Base-by-base conservation (phyloP, 2,888 invertebrate species). In the Idaea dimidiata region DNA sequence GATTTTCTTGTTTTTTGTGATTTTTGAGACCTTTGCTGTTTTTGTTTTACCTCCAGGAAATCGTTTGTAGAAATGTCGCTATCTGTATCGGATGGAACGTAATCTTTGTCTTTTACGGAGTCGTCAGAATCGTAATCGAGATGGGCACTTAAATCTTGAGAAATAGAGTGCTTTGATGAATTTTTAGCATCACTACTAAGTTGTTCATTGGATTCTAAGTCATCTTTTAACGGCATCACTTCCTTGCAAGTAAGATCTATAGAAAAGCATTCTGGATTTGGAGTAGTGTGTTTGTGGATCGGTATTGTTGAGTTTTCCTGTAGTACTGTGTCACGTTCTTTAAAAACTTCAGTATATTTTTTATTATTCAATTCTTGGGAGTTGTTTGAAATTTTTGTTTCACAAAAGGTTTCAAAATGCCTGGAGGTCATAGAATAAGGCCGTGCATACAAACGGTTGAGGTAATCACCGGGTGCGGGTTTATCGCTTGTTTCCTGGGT, bases 41-140 rank as follows among this genome's bases (percentile, higher is more conserved):
- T 58, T 62, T 16, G 57, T 57, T 16, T 56, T 53, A 53, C 57
- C 43, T 56, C 43, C 57, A 57, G 43, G 57, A 53, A 57, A 57
- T 61, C 60, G 57, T 57, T 61, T 53, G 57, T 53, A 59, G 53
- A 54, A 54, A 56, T 58, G 55, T n/a, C 53, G 58, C 58, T 63
- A 55, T 63, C 60, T 24, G 58, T 58, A 60, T 64, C 54, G 18
- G 64, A 64, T 61, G 64, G 60, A 58, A 58, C 58, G 60, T 63
- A 61, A 59, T 60, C 63, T 60, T 63, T 60, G 43, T 63, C 60
- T 16, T 43, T 55, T 17, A 61, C 61, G 53, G 64, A 64, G 59
- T 61, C 64, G 59, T 61, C 64, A 53, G 61, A 64, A 61, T 61
- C 61, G 59, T 61, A 64, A 61, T 61, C 61, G 59, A 57, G 61